Percentiles rank a stretch among this genome's conserved stretches.
Conservation (phyloP, 2,888 invertebrate genomes). For the Eupsilia transversa region DNA sequence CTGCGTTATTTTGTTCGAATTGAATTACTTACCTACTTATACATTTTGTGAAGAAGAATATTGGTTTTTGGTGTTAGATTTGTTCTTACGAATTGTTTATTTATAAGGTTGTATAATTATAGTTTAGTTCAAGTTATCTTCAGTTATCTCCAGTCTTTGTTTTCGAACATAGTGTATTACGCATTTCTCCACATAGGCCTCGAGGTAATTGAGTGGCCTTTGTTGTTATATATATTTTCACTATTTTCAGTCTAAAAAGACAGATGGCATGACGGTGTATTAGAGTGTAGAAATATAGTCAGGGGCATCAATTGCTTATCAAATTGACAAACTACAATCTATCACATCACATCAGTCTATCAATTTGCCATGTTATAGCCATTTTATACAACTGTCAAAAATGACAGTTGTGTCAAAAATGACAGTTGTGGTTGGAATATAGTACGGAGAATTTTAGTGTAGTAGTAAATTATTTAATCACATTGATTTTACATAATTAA, state of each 20-base stretch:
- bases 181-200: background rate
- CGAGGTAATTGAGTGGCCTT: background rate
- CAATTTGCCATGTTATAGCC: background rate
- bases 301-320: background rate
- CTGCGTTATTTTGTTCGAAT: constrained; percentile 49
- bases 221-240: too few relatives aligned
- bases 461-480: too few relatives aligned
- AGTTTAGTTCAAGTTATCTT: background rate
- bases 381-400: background rate
- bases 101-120: background rate
- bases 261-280: too few relatives aligned
- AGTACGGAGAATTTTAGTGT: background rate
- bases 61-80: constrained; percentile 37
- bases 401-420: too few relatives aligned
- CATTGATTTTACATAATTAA: too few relatives aligned
- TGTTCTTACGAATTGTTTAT: background rate
- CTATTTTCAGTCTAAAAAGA: too few relatives aligned
- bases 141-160: background rate
- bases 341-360: too few relatives aligned
- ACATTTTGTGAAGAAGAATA: constrained; percentile 17
- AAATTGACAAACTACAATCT: background rate
- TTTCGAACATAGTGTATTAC: background rate
- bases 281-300: background rate
- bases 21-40: constrained; percentile 54
- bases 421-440: background rate